Conservation (phyloP, 2,113 vertebrate genomes). For the Pituophis catenifer region DNA sequence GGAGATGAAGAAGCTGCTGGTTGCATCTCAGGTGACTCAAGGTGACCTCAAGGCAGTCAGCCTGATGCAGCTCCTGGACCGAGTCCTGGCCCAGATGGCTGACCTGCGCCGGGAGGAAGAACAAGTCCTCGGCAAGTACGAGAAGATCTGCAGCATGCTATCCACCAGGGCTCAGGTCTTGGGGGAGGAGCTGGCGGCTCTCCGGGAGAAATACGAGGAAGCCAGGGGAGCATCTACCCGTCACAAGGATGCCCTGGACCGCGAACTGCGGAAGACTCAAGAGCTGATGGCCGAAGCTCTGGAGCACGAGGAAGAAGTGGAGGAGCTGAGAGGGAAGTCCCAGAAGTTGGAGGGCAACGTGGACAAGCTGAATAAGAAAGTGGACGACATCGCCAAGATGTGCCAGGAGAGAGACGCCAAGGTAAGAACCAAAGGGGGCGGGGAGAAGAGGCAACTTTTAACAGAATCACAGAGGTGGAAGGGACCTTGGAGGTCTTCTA, state of each 20-base stretch:
- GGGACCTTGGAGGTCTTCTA: background rate
- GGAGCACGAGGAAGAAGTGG: conserved; percentile 37
- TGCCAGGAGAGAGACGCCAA: conserved; percentile 66
- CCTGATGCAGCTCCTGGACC: conserved; percentile 55
- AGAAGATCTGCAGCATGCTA: conserved; percentile 46
- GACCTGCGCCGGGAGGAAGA: conserved; percentile 46
- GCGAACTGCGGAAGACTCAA: conserved; percentile 24
- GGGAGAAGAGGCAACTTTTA: background rate
- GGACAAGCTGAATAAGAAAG: conserved; percentile 44
- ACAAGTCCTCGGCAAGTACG: conserved; percentile 48
- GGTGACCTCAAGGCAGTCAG: conserved; percentile 44
- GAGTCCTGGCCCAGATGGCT: background rate
- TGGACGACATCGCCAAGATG: conserved; percentile 38
- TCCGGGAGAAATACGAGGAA: conserved; percentile 48
- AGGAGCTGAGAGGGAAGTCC: conserved; percentile 37
- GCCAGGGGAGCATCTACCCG: conserved; percentile 21
- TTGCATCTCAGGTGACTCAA: conserved; percentile 31
- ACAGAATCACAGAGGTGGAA: background rate
- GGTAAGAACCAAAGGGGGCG: conserved; percentile 44
- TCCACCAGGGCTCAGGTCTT: conserved; percentile 48
- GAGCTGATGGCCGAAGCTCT: background rate
- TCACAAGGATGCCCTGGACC: background rate
- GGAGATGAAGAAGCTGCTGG: conserved; percentile 53
- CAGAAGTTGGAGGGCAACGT: conserved; percentile 35
- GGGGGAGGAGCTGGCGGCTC: conserved; percentile 42